phyloP scores from a whole-genome alignment of 1,140 invertebrate species.

The Teleopsis dalmanni region DNA sequence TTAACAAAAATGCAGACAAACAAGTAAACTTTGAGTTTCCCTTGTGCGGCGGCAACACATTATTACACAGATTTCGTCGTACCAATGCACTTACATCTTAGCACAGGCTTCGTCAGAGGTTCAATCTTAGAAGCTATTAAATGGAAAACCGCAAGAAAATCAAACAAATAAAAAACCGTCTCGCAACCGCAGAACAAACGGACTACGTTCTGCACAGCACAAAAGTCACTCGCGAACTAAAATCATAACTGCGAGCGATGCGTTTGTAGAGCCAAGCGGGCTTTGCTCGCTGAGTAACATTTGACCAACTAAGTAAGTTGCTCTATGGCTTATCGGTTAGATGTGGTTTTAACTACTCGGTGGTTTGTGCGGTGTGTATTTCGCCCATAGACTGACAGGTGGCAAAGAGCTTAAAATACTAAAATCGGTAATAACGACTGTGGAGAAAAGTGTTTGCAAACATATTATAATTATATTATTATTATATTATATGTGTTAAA shows the following conservation, averaged over 20 bases:
- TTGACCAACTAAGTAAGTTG: constrained; percentile 4
- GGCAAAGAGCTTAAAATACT: too few relatives aligned
- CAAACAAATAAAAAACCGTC: background rate
- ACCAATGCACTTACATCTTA: background rate
- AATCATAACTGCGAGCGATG: background rate
- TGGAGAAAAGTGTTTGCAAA: too few relatives aligned
- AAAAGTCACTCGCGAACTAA: constrained; percentile 7
- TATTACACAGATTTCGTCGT: background rate
- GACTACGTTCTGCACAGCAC: background rate
- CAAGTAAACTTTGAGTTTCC: constrained; percentile 7
- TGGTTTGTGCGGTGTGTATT: background rate
- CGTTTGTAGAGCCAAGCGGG: background rate
- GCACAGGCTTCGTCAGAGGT: background rate
- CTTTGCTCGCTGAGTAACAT: background rate
- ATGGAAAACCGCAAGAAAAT: background rate
- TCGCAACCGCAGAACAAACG: background rate
- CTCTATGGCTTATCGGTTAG: background rate
- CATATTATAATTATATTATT: too few relatives aligned
- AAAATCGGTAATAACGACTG: too few relatives aligned
- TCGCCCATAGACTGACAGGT: too few relatives aligned
- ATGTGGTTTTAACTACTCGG: background rate
- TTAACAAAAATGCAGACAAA: constrained; percentile 6
- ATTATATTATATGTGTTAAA: too few relatives aligned
- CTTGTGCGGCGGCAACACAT: background rate
- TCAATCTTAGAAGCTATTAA: background rate